Conservation (phyloP, 2,797 vertebrate species). For the Gorsachius magnificus region DNA sequence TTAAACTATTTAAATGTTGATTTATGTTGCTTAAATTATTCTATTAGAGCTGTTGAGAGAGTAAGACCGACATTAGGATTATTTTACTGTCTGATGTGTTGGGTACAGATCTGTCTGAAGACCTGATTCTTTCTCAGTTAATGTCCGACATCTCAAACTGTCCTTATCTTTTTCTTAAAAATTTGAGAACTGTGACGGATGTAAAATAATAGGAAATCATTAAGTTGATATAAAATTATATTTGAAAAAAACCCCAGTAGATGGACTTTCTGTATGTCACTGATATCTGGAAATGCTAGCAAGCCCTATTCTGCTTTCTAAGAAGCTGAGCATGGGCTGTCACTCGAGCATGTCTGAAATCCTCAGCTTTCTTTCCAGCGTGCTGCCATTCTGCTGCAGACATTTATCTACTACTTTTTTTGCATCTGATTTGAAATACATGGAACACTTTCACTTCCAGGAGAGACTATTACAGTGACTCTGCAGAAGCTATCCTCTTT, state of each 20-base stretch:
- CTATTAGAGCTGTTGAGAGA: neutral
- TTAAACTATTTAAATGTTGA: slow-evolving; percentile 14
- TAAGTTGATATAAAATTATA: neutral
- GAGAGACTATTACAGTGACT: neutral
- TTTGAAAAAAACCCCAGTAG: neutral
- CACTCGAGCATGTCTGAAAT: accelerated
- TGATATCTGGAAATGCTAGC: neutral
- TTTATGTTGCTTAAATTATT: slow-evolving; percentile 15
- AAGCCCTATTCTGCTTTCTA: neutral
- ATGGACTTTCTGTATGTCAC: neutral
- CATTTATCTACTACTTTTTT: neutral
- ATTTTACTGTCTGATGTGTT: neutral
- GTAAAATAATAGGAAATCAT: neutral
- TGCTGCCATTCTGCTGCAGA: neutral
- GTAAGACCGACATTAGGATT: neutral
- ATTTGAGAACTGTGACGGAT: neutral
- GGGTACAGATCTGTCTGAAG: neutral
- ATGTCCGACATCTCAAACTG: neutral
- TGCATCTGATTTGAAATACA: neutral
- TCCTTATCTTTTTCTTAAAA: neutral
- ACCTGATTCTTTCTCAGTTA: neutral
- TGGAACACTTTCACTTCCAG: neutral
- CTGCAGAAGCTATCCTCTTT: neutral
- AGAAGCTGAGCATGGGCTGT: neutral
- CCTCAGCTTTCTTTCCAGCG: neutral